Percentiles rank a stretch among this genome's conserved stretches.
These are phyloP conservation scores for Brachyrhaphis roseni DNA, from an alignment of 2,797 vertebrate genomes.

Conservation along the genomic window DNA sequence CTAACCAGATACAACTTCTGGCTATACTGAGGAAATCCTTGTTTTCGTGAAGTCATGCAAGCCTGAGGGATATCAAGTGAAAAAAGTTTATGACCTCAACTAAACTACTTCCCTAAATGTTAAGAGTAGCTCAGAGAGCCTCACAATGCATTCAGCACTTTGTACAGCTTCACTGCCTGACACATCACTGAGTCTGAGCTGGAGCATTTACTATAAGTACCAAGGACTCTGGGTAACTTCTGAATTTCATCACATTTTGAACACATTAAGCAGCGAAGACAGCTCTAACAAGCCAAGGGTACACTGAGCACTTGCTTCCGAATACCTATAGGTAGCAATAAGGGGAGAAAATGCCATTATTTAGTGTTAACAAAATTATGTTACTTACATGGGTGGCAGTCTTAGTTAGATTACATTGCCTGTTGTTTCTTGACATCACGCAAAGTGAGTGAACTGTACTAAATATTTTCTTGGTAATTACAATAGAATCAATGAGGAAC, in stretches of 20 bases:
- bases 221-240: slow-evolving; percentile 17
- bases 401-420: neutral
- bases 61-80: slow-evolving; percentile 11
- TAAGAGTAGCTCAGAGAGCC: slow-evolving; percentile 35
- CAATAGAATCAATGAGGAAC: neutral
- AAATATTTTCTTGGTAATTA: neutral
- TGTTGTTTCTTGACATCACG: neutral
- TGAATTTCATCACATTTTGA: slow-evolving; percentile 21
- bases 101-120: slow-evolving; percentile 22
- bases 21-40: too few species aligned
- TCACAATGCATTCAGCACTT: slow-evolving; percentile 29
- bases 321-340: neutral
- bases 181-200: slow-evolving; percentile 6
- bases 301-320: neutral
- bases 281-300: neutral
- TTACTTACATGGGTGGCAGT: neutral
- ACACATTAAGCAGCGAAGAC: slow-evolving; percentile 7
- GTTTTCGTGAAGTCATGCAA: too few species aligned
- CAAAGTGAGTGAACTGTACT: neutral
- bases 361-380: neutral
- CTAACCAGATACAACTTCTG: too few species aligned
- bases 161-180: slow-evolving; percentile 33
- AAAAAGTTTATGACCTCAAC: slow-evolving; percentile 31
- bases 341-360: neutral
- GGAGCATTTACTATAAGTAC: slow-evolving; percentile 22